phyloP scores from a whole-genome alignment of 2,113 vertebrate genomes.

The Pangasianodon hypophthalmus region DNA sequence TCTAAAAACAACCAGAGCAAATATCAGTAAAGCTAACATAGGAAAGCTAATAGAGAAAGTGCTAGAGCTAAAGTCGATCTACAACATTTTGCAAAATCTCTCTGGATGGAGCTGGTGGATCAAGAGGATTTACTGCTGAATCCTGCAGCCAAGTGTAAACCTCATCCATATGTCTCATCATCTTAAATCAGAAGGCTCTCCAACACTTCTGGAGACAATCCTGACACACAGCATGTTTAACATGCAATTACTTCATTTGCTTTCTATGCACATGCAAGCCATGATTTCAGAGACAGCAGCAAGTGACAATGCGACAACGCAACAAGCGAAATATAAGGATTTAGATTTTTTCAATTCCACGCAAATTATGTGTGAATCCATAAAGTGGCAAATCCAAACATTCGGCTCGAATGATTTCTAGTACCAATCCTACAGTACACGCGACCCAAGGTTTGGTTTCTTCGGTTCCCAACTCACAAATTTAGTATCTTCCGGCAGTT shows the following conservation, averaged over 20 bases:
- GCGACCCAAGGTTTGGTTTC: no score
- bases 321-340: no score
- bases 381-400: no score
- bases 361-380: no score
- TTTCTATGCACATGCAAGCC: not conserved
- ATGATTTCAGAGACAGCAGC: not conserved
- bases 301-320: no score
- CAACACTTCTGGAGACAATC: not conserved
- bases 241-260: conserved; percentile 14
- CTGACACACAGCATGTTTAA: not conserved
- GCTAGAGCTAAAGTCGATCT: not conserved
- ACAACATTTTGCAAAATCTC: not conserved
- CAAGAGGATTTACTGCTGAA: not conserved
- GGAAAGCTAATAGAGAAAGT: not conserved
- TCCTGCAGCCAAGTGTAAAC: conserved; percentile 12
- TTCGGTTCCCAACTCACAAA: no score
- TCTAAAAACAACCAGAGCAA: not conserved
- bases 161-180: not conserved
- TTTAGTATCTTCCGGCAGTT: no score
- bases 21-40: not conserved
- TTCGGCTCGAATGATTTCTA: no score
- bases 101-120: not conserved
- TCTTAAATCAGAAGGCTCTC: conserved; percentile 21
- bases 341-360: no score
- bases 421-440: no score